These are phyloP conservation scores for Rousettus leschenaultii DNA, from an alignment of 2,113 vertebrate species.

Conservation along the genomic window DNA sequence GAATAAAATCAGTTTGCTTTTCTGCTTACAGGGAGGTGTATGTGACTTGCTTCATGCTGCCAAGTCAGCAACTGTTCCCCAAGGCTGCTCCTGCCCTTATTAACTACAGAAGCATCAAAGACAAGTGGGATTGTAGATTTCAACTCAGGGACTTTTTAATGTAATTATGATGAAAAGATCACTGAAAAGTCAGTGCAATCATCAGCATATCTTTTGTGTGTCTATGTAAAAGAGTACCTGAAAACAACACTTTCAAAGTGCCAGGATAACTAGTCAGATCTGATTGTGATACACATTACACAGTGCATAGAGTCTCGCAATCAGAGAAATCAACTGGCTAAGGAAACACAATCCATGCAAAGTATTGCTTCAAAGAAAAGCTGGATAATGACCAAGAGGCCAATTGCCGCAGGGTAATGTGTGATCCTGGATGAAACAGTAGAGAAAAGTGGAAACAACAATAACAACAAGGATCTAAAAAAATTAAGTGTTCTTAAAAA, in stretches of 20 bases:
- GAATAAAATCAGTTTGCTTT: conserved; percentile 26
- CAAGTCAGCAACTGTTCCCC: conserved; percentile 16
- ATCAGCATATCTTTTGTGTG: conserved; percentile 9
- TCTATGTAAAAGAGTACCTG: neutral
- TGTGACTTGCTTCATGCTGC: neutral
- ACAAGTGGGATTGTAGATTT: neutral
- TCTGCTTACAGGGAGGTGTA: neutral
- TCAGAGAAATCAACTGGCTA: neutral
- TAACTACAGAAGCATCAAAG: conserved; percentile 49
- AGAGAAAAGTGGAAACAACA: neutral
- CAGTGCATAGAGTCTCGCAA: neutral
- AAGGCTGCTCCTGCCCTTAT: conserved; percentile 27
- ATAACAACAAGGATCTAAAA: neutral
- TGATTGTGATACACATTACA: neutral
- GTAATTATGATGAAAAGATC: conserved; percentile 41
- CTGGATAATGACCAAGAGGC: neutral
- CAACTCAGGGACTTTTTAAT: neutral
- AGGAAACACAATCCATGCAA: neutral
- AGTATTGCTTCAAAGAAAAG: neutral
- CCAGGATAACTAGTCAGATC: neutral
- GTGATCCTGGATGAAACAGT: neutral
- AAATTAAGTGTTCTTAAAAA: neutral
- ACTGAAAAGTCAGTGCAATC: conserved; percentile 21
- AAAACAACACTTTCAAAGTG: neutral
- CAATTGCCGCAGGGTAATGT: neutral